Evolutionary conservation across 2,113 vertebrate genomes (phyloP).

Genomic region (Rhizomys pruinosus): DNA sequence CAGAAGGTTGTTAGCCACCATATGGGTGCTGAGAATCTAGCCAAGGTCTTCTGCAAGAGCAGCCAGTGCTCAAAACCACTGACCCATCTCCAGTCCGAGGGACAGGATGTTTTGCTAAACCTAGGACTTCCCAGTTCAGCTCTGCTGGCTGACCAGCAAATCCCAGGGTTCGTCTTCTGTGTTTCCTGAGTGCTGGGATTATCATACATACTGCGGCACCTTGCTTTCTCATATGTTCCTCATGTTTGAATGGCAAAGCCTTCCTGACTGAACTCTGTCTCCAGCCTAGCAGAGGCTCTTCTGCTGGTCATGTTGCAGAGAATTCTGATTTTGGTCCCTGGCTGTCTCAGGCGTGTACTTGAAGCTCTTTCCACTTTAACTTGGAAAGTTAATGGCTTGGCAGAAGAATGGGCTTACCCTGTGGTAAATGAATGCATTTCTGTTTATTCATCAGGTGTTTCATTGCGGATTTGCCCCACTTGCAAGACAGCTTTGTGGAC

Average conservation of each 20-base stretch:
- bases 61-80: no score
- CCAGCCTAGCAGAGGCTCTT: background rate
- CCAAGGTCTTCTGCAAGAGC: no score
- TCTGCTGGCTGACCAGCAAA: background rate
- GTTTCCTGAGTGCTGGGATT: background rate
- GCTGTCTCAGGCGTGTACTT: background rate
- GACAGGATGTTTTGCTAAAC: background rate
- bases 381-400: background rate
- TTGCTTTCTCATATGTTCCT: background rate
- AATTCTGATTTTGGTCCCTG: background rate
- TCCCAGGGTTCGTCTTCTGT: background rate
- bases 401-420: background rate
- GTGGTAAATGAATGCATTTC: background rate
- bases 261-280: background rate
- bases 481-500: constrained; percentile 96
- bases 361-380: background rate
- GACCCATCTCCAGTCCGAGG: no score
- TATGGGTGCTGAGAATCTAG: no score
- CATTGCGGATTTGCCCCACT: constrained; percentile 92
- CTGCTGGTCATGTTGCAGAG: background rate
- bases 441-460: constrained; percentile 89
- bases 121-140: background rate
- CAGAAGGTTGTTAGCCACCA: no score
- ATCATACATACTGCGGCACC: background rate
- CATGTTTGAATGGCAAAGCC: background rate